Conservation (phyloP, 2,888 invertebrate genomes). For the Plemyria rubiginata region DNA sequence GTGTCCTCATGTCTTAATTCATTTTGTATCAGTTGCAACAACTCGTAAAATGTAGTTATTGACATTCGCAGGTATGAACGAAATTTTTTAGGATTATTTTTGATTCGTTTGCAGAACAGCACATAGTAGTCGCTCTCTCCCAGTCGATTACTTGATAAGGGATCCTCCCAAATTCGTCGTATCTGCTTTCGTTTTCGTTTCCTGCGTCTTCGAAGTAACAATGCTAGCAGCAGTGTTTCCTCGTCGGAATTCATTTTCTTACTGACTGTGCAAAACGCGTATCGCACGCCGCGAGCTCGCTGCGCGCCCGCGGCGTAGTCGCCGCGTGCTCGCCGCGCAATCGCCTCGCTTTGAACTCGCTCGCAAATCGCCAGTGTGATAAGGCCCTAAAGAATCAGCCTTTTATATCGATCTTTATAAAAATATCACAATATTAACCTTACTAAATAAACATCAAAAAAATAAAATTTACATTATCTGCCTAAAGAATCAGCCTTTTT, state of each 20-base stretch:
- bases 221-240: constrained; percentile 16
- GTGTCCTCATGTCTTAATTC: not conserved
- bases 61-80: not conserved
- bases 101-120: constrained; percentile 5
- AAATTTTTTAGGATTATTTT: constrained; percentile 9
- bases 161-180: constrained; percentile 27
- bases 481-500: no score
- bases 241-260: constrained; percentile 10
- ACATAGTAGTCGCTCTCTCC: constrained; percentile 31
- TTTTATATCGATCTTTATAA: no score
- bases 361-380: no score
- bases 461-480: no score
- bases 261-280: not conserved
- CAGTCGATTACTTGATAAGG: constrained; percentile 36
- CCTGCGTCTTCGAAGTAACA: constrained; percentile 27
- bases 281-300: not conserved
- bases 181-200: constrained; percentile 27
- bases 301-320: not conserved
- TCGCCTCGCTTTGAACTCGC: no score
- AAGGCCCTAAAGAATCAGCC: no score
- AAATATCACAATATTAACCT: no score
- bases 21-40: not conserved
- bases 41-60: not conserved
- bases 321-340: not conserved
- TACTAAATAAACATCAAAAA: no score